Base-by-base conservation (phyloP, 2,888 invertebrate genomes). In the Rhagophthalmus giganteus region DNA sequence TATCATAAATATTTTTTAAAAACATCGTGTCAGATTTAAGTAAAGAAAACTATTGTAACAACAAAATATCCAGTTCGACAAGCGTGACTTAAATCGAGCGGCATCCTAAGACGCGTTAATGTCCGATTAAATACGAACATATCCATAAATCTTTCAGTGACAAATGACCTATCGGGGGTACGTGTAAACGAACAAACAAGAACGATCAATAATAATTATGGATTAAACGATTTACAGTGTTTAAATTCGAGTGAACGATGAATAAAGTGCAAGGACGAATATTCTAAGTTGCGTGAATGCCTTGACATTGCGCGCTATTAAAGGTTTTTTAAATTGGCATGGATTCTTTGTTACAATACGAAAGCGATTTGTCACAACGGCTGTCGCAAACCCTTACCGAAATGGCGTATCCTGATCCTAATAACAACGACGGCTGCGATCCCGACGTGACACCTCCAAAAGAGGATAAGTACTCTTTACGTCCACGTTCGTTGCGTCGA, bases 391-490 rank as follows among this genome's bases (percentile, higher is more conserved):
- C 40, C 8, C 41, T 54, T 2, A 37, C 52, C 2, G 61, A 65
- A 32, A 57, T 63, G 48, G 57, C 63, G 9, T 72, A 65, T 53
- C 67, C 72, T 13, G 75, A 76, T 59, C 64, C 71, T 15, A 75
- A 73, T 56, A 76, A 74, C 58, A 76, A 76, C 58, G 69, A 68
- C 33, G 68, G 67, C 28, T 62, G 59, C 46, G 65, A 50, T 37
- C 14, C 54, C 3, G 54, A 59, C 10, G 41, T 41, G 45, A 24
- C 50, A 1, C 31, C 50, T 11, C 45, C 41, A 8, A 73, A 69
- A 53, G 76, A 64, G 57, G 83, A 83, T 61, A 83, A 86, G 66
- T 88, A 87, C 72, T 86, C 86, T 10, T 73, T 88, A 51, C 75
- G 88, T 25, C 83, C 83, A 37, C 76, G 84, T 4, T 84, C 86